Evolutionary conservation across 2,797 vertebrate genomes (phyloP), one percentile per base, ranked within the genome.

Genomic region (Pseudotriccus pelzelni): DNA sequence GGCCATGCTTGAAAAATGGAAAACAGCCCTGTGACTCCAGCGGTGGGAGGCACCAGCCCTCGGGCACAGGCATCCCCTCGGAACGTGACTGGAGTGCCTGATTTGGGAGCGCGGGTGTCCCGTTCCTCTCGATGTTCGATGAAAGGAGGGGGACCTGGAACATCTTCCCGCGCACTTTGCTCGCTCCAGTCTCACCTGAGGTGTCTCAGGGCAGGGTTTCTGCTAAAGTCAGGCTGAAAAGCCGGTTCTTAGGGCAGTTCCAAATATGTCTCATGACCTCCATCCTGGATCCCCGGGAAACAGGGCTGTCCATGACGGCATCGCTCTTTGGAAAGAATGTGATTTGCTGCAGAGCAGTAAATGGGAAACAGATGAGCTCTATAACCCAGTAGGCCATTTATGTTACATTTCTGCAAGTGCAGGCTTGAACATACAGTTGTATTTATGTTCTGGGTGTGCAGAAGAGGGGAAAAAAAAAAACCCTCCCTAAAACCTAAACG

Each of bases 321-420:
- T 44, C 7, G 0, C 73, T 94, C 82, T 85, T 80, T 18, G 21
- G 64, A 64, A 92, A 67, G 62, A 91, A 93, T 50, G 78, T 37
- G 34, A 87, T 96, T 87, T 93, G 79, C 86, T 93, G 69, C 64
- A 30, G 53, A 93, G 81, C 73, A n/a, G 68, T 93, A 97, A 95
- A 95, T 96, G 84, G 89, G 92, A 96, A 96, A 94, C 94, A 97
- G 90, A 93, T 87, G 93, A 96, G 87, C 94, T 91, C 14, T 76
- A 92, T 91, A 97, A 95, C 86, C 93, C 87, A 87, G 87, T 36
- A 89, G 84, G 75, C 68, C 84, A 80, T 94, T 93, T 94, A 43
- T 74, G 89, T 39, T 87, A 67, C 84, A 72, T 74, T 96, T 93
- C 92, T 96, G 84, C 73, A 93, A 87, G 84, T 34, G 37, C 68